Evolutionary conservation across 2,797 vertebrate genomes (phyloP).

Genomic region (Furcifer pardalis): DNA sequence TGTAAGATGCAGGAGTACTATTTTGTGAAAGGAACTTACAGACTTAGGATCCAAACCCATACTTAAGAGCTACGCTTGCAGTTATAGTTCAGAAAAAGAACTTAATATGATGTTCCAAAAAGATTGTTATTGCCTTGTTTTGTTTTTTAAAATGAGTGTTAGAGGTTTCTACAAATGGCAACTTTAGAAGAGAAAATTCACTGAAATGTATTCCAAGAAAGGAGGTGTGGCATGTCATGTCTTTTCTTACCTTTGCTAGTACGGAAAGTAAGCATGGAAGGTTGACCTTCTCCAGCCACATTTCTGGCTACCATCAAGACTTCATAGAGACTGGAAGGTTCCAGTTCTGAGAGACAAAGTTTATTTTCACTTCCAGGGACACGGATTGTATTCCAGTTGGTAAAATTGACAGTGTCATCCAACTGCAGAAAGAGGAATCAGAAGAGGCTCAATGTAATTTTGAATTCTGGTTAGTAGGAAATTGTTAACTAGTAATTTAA

Average conservation of each 20-base stretch:
- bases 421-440: conserved; percentile 76
- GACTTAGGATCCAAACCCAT: background rate
- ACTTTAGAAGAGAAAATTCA: background rate
- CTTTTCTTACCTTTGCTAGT: conserved; percentile 90
- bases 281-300: conserved; percentile 89
- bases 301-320: conserved; percentile 96
- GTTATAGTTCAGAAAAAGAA: background rate
- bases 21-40: background rate
- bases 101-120: accelerated
- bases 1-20: no score
- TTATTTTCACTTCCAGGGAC: conserved; percentile 95
- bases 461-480: background rate
- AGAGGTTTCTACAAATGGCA: background rate
- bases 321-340: conserved; percentile 94
- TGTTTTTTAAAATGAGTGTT: background rate
- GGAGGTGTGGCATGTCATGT: background rate
- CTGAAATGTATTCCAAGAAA: background rate
- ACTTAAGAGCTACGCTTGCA: background rate
- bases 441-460: background rate
- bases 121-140: background rate
- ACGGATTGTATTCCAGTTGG: conserved; percentile 89
- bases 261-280: conserved; percentile 97
- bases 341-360: conserved; percentile 88
- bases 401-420: conserved; percentile 80
- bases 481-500: background rate